Evolutionary conservation across 2,888 invertebrate genomes (phyloP).

Genomic region (Sesamia inferens): DNA sequence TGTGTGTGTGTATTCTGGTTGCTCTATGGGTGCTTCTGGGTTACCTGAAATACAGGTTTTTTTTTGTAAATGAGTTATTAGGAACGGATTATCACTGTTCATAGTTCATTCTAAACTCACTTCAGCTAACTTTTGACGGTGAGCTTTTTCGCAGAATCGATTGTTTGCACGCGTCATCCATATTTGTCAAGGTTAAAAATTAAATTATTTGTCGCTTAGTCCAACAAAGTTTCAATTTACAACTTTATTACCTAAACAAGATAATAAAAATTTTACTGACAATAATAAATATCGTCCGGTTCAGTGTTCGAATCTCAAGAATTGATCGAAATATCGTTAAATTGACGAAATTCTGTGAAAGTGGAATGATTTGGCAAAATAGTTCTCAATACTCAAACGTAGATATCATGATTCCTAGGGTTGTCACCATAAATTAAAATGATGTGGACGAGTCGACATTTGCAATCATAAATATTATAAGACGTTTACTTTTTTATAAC

Average conservation of each 20-base stretch:
- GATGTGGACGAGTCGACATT: too few species aligned
- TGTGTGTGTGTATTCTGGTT: too few species aligned
- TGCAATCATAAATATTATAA: too few species aligned
- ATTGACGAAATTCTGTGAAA: slow-evolving; percentile 14
- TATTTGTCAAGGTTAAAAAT: slow-evolving; percentile 17
- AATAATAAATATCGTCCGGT: slow-evolving; percentile 26
- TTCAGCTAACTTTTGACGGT: too few species aligned
- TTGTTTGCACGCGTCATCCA: neutral
- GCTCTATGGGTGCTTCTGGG: too few species aligned
- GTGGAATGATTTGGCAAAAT: slow-evolving; percentile 19
- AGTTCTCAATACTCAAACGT: neutral
- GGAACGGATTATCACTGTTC: too few species aligned
- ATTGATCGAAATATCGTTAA: neutral
- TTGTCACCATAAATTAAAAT: neutral
- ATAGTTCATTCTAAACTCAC: too few species aligned
- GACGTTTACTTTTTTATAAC: too few species aligned
- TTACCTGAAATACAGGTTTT: too few species aligned
- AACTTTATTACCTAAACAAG: slow-evolving; percentile 26
- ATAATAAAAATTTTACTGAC: slow-evolving; percentile 7
- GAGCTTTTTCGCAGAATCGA: too few species aligned
- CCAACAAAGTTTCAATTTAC: slow-evolving; percentile 20
- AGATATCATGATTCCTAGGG: slow-evolving; percentile 18
- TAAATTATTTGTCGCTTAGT: slow-evolving; percentile 21
- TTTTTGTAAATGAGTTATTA: too few species aligned
- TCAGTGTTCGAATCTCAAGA: neutral